Evolutionary conservation across 2,888 invertebrate species (phyloP), one percentile per base, ranked within the genome.

Genomic region (Gnatocerus cornutus): DNA sequence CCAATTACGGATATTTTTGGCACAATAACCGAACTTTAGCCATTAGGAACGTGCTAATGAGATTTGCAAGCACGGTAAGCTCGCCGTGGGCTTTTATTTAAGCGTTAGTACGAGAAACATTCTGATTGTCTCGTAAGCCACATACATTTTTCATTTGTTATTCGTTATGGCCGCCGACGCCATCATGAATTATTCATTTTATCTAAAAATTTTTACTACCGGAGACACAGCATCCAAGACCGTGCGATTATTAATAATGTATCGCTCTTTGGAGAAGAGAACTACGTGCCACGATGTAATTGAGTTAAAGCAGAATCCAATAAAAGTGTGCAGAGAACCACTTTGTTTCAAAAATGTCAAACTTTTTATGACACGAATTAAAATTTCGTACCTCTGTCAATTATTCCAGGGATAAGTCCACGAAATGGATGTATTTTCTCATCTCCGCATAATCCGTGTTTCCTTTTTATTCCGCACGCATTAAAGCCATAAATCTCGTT

Each of bases 31-130:
- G 12, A 55, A 55, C 39, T 55, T 55, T 16, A 12, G 39, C 41
- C 55, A 33, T 55, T 55, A 55, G 37, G 21, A 52, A 55, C 55
- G 55, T 55, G 55, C 55, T 55, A 58, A 58, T 45, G 45, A 58
- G 58, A 58, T 58, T 58, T 58, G 6, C 27, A 14, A 39, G 21
- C 30, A 30, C 33, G 13, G 13, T 30, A 7, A 52, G 30, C 8
- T 10, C 13, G 8, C 33, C 12, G 33, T 52, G 30, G 13, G 27
- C 33, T 10, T 5, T 50, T 29, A 50, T 50, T 43, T 13, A 7
- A 12, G 43, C 43, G 13, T 43, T 43, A 43, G 43, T 3, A 10
- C 12, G 7, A 6, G 43, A 13, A 10, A 43, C 43, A 43, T 12
- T n/a, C 43, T 10, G 13, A 16, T 27, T 48, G 48, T 48, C 48